Conservation (phyloP, 2,113 vertebrate species). For the Plotosus lineatus region DNA sequence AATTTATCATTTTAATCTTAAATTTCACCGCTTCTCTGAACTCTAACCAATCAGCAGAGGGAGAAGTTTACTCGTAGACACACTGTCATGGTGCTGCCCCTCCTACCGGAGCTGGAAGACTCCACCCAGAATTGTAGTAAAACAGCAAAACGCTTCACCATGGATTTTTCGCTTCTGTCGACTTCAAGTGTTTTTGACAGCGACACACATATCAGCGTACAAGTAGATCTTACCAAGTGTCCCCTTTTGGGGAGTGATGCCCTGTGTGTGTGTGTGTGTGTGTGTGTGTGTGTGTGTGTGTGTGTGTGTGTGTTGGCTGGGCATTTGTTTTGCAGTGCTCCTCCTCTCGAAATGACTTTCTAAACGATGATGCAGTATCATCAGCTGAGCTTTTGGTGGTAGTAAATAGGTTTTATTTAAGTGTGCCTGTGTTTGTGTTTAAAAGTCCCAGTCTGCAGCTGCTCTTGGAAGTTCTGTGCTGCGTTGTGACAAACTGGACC, state of each 20-base stretch:
- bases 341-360: not conserved
- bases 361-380: not conserved
- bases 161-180: conserved; percentile 90
- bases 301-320: not conserved
- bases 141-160: conserved; percentile 80
- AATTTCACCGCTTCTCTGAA: conserved; percentile 36
- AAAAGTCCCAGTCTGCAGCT: conserved; percentile 80
- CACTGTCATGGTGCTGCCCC: conserved; percentile 78
- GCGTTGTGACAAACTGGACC: conserved; percentile 92
- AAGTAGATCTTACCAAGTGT: conserved; percentile 50
- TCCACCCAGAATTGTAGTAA: conserved; percentile 65
- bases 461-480: conserved; percentile 80
- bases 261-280: conserved; percentile 31
- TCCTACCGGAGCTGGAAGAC: conserved; percentile 71
- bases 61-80: conserved; percentile 85
- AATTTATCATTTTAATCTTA: not conserved
- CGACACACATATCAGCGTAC: conserved; percentile 28
- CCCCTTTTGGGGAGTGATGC: conserved; percentile 33
- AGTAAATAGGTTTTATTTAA: not conserved
- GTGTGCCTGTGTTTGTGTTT: conserved; percentile 24
- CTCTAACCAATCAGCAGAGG: conserved; percentile 67
- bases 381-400: not conserved
- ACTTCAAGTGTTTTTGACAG: conserved; percentile 56
- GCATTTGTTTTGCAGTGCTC: not conserved
- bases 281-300: conserved; percentile 4